Evolutionary conservation across 2,113 vertebrate genomes (phyloP).

Genomic region (Herpailurus yagouaroundi): DNA sequence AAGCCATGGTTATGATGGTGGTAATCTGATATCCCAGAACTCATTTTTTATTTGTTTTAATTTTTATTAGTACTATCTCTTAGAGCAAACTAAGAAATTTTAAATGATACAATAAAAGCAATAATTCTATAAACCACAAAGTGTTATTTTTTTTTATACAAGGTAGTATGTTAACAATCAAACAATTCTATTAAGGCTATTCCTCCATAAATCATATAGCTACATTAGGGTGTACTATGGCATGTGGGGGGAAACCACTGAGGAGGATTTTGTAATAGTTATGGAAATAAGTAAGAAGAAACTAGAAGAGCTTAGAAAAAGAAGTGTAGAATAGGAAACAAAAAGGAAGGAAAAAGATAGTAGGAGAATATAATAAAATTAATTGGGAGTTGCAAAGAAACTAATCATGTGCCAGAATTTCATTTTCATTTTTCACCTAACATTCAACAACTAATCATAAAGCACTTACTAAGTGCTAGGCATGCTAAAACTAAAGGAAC

Average conservation of each 20-base stretch:
- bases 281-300: background rate
- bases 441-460: background rate
- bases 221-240: background rate
- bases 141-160: background rate
- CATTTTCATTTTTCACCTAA: background rate
- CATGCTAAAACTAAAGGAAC: background rate
- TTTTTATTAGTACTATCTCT: background rate
- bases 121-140: slow-evolving; percentile 3
- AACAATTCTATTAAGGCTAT: background rate
- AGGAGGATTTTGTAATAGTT: background rate
- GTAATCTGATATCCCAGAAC: background rate
- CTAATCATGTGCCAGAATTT: background rate
- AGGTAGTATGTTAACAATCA: background rate
- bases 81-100: background rate
- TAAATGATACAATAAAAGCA: background rate
- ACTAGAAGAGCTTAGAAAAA: background rate
- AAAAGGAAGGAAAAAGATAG: background rate
- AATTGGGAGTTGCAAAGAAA: background rate
- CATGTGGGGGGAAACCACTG: background rate
- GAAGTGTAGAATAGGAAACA: background rate
- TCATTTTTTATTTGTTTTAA: background rate
- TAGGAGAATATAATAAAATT: background rate
- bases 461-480: background rate
- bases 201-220: background rate
- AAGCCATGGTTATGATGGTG: background rate